Conservation (phyloP, 1,140 invertebrate species). For the Ruditapes philippinarum region DNA sequence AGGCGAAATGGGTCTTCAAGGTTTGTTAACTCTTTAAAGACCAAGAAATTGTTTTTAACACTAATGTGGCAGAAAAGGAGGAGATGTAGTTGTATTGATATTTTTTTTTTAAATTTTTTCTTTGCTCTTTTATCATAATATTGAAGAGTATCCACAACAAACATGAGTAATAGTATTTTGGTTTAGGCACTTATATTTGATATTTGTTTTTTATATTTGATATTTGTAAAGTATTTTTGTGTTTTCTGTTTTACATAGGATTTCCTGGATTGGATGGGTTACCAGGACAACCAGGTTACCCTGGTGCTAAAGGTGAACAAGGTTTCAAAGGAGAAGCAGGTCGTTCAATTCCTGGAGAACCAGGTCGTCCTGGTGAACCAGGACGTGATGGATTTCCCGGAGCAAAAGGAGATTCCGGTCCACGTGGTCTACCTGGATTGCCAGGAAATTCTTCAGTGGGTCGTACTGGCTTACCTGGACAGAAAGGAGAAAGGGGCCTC, state of each 20-base stretch:
- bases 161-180: no score
- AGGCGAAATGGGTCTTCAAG: constrained; percentile 71
- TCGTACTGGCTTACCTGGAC: constrained; percentile 66
- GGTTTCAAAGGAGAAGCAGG: constrained; percentile 76
- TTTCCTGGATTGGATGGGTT: constrained; percentile 75
- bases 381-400: constrained; percentile 73
- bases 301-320: constrained; percentile 78
- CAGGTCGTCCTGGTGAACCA: constrained; percentile 46
- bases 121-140: no score
- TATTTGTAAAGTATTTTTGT: no score
- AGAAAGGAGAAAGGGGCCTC: constrained; percentile 71
- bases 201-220: no score
- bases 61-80: no score
- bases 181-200: no score
- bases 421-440: constrained; percentile 70
- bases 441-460: constrained; percentile 67
- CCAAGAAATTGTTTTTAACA: no score
- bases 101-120: no score
- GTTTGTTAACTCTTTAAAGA: constrained; percentile 62
- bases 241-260: no score
- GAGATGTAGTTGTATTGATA: no score
- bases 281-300: constrained; percentile 74
- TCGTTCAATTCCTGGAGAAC: constrained; percentile 70
- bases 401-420: constrained; percentile 70
- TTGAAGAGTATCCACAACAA: no score